phyloP scores from a whole-genome alignment of 2,113 vertebrate genomes.

The Haplochromis vanheusdeni region DNA sequence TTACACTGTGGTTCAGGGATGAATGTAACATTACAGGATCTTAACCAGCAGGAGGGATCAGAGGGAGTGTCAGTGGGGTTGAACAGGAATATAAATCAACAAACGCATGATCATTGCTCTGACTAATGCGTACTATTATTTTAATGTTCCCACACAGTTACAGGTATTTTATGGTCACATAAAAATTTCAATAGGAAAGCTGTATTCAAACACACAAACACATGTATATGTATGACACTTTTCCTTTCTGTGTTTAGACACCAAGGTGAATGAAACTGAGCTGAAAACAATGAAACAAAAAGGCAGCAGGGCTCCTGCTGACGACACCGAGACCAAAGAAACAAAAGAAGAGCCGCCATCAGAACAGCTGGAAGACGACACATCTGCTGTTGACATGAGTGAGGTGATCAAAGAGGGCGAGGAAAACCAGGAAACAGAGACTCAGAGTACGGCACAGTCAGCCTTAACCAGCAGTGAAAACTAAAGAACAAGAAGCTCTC shows the following conservation, averaged over 20 bases:
- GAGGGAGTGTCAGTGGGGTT: background rate
- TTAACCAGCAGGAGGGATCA: background rate
- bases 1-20: background rate
- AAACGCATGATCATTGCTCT: background rate
- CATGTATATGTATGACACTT: background rate
- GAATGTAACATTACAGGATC: background rate
- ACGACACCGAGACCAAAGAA: rapidly evolving
- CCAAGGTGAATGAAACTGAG: background rate
- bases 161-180: rapidly evolving
- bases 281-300: background rate
- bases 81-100: background rate
- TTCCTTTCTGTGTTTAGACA: background rate
- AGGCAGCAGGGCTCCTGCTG: rapidly evolving
- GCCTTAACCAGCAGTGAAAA: background rate
- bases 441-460: background rate
- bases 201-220: background rate
- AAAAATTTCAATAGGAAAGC: background rate
- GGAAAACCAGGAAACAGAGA: background rate
- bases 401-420: background rate
- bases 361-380: background rate
- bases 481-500: background rate
- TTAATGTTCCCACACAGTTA: background rate
- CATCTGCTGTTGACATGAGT: background rate
- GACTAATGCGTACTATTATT: rapidly evolving
- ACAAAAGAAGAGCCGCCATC: background rate